Evolutionary conservation across 2,888 invertebrate genomes (phyloP).

Genomic region (Brassicogethes aeneus): DNA sequence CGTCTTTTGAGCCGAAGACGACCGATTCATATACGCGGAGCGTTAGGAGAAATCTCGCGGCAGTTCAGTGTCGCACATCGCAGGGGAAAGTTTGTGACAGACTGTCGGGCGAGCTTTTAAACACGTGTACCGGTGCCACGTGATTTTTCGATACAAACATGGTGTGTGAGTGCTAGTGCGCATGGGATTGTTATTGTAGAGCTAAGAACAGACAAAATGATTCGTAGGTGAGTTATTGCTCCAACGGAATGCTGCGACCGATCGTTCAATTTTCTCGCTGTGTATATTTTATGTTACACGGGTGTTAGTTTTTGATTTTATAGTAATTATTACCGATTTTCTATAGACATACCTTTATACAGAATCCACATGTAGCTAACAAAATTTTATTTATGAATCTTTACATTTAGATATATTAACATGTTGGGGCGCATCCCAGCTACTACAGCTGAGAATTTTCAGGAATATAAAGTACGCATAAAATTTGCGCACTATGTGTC

Average conservation of each 20-base stretch:
- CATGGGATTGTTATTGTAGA: slow-evolving; percentile 17
- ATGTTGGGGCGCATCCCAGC: too few relatives aligned
- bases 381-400: too few relatives aligned
- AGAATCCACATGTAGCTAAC: too few relatives aligned
- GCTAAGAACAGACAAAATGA: slow-evolving; percentile 19
- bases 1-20: slow-evolving; percentile 32
- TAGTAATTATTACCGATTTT: too few relatives aligned
- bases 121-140: slow-evolving; percentile 31
- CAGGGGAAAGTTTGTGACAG: slow-evolving; percentile 30
- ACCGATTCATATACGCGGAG: slow-evolving; percentile 32
- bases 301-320: too few relatives aligned
- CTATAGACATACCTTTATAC: too few relatives aligned
- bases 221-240: slow-evolving; percentile 20
- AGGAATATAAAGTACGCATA: too few relatives aligned
- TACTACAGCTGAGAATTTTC: too few relatives aligned
- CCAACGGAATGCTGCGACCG: slow-evolving; percentile 10
- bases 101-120: slow-evolving; percentile 27
- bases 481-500: too few relatives aligned
- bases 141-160: slow-evolving; percentile 13
- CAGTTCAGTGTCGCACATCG: slow-evolving; percentile 36
- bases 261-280: too few relatives aligned
- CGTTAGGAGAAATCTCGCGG: slow-evolving; percentile 29
- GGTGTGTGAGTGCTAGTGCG: slow-evolving; percentile 15
- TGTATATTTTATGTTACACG: too few relatives aligned
- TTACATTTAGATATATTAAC: too few relatives aligned